Base-by-base conservation (phyloP, 2,888 invertebrate genomes). In the Acrobeloides nanus region DNA sequence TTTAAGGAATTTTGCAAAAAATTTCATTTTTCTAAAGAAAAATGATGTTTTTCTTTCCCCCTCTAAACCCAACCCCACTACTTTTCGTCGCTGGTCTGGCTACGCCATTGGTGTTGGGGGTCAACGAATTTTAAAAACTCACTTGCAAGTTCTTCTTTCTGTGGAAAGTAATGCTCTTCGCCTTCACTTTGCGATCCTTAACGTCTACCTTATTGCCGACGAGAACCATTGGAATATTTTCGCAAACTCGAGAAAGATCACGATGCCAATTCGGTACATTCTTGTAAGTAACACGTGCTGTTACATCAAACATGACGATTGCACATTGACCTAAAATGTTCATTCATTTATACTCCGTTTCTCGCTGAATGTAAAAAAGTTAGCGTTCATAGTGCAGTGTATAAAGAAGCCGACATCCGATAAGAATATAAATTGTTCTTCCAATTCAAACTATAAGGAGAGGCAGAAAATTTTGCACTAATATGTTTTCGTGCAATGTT, bases 201-300 rank as follows among this genome's bases (percentile, higher is more conserved):
- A 97, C 92, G 74, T 97, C 97, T 25, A 97, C 97, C 82, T 97
- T 97, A 81, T 97, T 97, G 41, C 97, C 97, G 76, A 90, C 92
- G 38, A 97, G 81, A n/a, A 99, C 97, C 74, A 99, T 97, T n/a
- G 97, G 97, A 72, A 99, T 93, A 78, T 89, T 95, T 81, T 97
- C 97, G 79, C 97, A 99, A 10, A 99, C 97, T 70, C 97, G 81
- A 18, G 95, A 90, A 75, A 99, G 82, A 82, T 99, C 97, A 76
- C 97, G 82, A 77, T 97, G 95, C 97, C 97, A 99, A 78, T 95
- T 95, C 44, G 95, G 95, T 56, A 99, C 97, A 76, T 97, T 99
- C 81, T 97, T 99, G 81, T 97, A 99, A 47, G 97, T 99, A 68
- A 97, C 90, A 72, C 97, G 83, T 32, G 95, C 92, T 57, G 97